Evolutionary conservation across 2,797 vertebrate species (phyloP), one percentile per base, ranked within the genome.

Genomic region (Lacerta agilis): DNA sequence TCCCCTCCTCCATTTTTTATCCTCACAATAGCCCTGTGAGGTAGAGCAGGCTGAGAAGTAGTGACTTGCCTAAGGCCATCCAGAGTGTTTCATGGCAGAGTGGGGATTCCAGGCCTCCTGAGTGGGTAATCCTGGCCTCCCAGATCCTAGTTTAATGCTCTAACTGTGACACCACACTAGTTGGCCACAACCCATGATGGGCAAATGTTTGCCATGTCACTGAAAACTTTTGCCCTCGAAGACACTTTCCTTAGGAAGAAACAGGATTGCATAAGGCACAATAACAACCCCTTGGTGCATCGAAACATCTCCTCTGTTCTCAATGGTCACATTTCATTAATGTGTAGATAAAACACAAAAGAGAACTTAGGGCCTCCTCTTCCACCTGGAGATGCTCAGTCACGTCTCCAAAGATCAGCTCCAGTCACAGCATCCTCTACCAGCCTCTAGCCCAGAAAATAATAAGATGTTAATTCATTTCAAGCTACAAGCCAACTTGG

Each of bases 221-320:
- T 93, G 49, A 91, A 79, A 93, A 15, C 27, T 4, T 71, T 11
- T 79, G 89, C 89, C 93, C 89, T 79, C 93, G 93, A 92, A 94
- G 90, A 91, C 89, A 88, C 85, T 93, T 93, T 92, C 93, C 87
- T 91, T 88, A 94, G 58, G 82, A 92, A 91, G 91, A 92, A 93
- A 3, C 0, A 58, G 64, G 72, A 0, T 0, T 92, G 69, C 67
- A 80, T 90, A 86, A 83, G 92, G 88, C 92, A 90, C 92, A 88
- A 67, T 86, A 64, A 73, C 45, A 67, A 11, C 75, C 73, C 83
- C 89, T 25, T 29, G 0, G 73, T 86, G 38, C 85, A 94, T 88
- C 91, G 91, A 91, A 93, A 88, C 49, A 15, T 9, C 90, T 86
- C 90, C 91, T 91, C 87, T 66, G 90, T 78, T 8, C 10, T 49